Evolutionary conservation across 2,888 invertebrate species (phyloP).

Genomic region (Chalcis sispes): DNA sequence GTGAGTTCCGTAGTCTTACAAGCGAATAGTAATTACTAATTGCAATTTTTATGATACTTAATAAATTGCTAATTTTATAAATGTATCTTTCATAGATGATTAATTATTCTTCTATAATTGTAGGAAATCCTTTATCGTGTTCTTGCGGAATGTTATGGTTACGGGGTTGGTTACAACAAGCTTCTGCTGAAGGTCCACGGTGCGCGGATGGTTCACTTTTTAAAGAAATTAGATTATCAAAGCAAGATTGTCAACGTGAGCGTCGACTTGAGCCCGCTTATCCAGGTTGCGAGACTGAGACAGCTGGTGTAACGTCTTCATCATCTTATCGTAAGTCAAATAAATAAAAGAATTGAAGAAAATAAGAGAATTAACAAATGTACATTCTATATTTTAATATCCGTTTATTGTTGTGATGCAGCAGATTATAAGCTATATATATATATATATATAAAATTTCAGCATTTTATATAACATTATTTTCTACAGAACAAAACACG

Average conservation of each 20-base stretch:
- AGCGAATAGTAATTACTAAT: no score
- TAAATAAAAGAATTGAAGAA: no score
- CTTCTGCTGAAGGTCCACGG: constrained; percentile 85
- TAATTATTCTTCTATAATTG: constrained; percentile 11
- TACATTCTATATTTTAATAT: no score
- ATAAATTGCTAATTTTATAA: no score
- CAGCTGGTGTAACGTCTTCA: constrained; percentile 72
- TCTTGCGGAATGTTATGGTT: constrained; percentile 90
- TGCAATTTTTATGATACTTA: no score
- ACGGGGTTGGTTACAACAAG: constrained; percentile 88
- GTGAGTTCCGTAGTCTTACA: no score
- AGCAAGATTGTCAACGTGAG: constrained; percentile 81
- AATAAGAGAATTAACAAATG: no score
- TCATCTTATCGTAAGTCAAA: constrained; percentile 64
- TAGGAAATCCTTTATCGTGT: constrained; percentile 90
- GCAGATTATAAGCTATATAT: no score
- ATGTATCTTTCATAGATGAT: background rate
- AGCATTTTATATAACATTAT: background rate
- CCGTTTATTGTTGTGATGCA: no score
- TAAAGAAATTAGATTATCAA: constrained; percentile 84
- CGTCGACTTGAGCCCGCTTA: constrained; percentile 79
- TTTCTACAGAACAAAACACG: constrained; percentile 66
- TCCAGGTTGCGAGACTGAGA: constrained; percentile 85
- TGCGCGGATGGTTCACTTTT: constrained; percentile 88
- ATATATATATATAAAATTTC: no score